These are phyloP conservation scores for Dynastes hyllus DNA, from an alignment of 2,888 invertebrate genomes.

Conservation along the genomic window DNA sequence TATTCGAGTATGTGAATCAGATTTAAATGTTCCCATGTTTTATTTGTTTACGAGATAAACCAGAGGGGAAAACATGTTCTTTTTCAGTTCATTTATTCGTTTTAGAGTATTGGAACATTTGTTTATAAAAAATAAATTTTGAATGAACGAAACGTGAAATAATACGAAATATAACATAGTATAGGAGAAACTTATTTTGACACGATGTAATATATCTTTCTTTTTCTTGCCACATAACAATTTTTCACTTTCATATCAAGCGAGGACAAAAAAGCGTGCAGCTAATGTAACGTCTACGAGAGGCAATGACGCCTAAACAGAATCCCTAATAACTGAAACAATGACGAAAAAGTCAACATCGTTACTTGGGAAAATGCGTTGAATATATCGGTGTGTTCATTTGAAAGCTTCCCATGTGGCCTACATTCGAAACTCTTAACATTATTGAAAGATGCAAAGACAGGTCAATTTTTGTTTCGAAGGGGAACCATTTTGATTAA, in stretches of 20 bases:
- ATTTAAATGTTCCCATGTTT: background rate
- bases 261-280: background rate
- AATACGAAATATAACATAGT: conserved; percentile 2
- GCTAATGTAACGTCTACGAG: conserved; percentile 28
- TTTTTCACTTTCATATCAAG: conserved; percentile 42
- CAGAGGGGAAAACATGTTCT: too few species aligned
- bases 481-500: too few species aligned
- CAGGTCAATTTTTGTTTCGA: too few species aligned
- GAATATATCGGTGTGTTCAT: background rate
- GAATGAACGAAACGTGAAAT: background rate
- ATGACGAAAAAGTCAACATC: conserved; percentile 44
- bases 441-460: too few species aligned
- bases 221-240: conserved; percentile 20
- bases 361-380: conserved; percentile 18
- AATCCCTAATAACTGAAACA: conserved; percentile 42
- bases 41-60: too few species aligned
- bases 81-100: too few species aligned
- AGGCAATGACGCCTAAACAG: conserved; percentile 42
- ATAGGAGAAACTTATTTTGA: conserved; percentile 7
- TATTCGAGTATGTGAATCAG: conserved; percentile 4
- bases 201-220: conserved; percentile 2
- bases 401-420: too few species aligned
- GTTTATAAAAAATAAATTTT: too few species aligned
- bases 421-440: too few species aligned
- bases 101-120: too few species aligned